Evolutionary conservation across 1,140 invertebrate genomes (phyloP).

Genomic region (Carposina sasakii): DNA sequence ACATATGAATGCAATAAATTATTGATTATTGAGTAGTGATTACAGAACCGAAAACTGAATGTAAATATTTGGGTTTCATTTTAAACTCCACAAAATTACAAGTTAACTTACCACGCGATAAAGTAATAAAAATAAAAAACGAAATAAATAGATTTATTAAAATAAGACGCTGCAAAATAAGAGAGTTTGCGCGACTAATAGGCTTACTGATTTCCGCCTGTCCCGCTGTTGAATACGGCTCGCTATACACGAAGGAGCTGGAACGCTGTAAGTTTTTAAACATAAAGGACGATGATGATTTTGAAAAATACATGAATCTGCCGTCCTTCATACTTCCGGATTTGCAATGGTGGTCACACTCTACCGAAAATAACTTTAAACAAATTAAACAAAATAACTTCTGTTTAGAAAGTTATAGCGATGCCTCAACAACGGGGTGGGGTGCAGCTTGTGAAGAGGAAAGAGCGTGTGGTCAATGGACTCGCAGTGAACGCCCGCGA

Average conservation of each 20-base stretch:
- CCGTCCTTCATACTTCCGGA: neutral
- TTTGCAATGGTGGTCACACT: slow-evolving; percentile 12
- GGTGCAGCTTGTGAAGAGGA: neutral
- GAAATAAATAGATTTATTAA: neutral
- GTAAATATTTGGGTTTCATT: too few relatives aligned
- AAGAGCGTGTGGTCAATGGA: slow-evolving; percentile 3
- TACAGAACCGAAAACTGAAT: too few relatives aligned
- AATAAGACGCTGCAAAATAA: slow-evolving; percentile 9
- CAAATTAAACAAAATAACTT: neutral
- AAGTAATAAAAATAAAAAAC: neutral
- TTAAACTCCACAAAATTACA: too few relatives aligned
- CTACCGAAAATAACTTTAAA: neutral
- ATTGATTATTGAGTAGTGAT: too few relatives aligned
- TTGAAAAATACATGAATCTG: slow-evolving; percentile 6
- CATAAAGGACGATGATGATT: slow-evolving; percentile 6
- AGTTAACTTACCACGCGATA: too few relatives aligned
- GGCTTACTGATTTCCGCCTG: slow-evolving; percentile 8
- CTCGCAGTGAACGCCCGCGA: neutral
- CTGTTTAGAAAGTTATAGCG: slow-evolving; percentile 1
- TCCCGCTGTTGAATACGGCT: slow-evolving; percentile 9
- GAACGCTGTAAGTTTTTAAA: slow-evolving; percentile 10
- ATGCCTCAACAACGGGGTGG: slow-evolving; percentile 6
- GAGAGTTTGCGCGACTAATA: slow-evolving; percentile 6
- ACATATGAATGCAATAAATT: too few relatives aligned
- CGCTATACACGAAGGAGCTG: slow-evolving; percentile 10